Evolutionary conservation across 92 coral and sea anemone genomes (phyloP), one percentile per base, ranked within the genome.

Genomic region (Zoanthus gigantus): DNA sequence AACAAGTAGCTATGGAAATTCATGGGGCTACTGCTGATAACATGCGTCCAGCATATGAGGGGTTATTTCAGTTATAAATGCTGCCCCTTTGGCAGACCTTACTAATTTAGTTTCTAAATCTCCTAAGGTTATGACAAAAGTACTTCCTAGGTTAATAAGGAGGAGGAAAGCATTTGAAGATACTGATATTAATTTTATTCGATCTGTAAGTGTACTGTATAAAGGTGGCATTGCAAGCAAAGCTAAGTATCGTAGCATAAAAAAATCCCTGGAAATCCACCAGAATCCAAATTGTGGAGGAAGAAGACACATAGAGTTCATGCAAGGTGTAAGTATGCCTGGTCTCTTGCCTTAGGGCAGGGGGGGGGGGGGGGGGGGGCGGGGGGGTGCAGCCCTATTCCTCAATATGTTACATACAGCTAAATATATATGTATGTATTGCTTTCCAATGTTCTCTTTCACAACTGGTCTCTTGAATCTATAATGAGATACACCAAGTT

Each of bases 31-130:
- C 82, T 7, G 30, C 83, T 16, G 75, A 76, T 9, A 86, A 86
- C 31, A 86, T 76, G 83, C 13, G 23, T 31, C 89, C 83, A 31
- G 89, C 83, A 50, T 86, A 74, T 76, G 83, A 74, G 28, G 74
- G 89, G 37, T 44, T 75, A 2, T 34, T 50, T 78, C 67, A 37
- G 89, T 76, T 74, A 29, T 61, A 12, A 86, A 76, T 76, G 50
- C 29, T 1, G 66, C 84, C 31, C 73, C 89, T n/a, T 44, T 86
- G 17, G 15, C 57, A 53, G 72, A 54, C 73, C 31, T 86, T 50
- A 76, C 84, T 13, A 69, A 60, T 23, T 46, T 63, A 65, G 29
- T 90, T 50, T 61, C 63, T 5, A 87, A 74, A 34, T 86, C 86
- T 72, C 77, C 88, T 34, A 66, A 67, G 31, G 53, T 90, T 58